A percentile compares a stretch with the other conserved stretches of the same genome.
phyloP scores from a whole-genome alignment of 2,888 invertebrate species.

The Dolichopus griseipennis region DNA sequence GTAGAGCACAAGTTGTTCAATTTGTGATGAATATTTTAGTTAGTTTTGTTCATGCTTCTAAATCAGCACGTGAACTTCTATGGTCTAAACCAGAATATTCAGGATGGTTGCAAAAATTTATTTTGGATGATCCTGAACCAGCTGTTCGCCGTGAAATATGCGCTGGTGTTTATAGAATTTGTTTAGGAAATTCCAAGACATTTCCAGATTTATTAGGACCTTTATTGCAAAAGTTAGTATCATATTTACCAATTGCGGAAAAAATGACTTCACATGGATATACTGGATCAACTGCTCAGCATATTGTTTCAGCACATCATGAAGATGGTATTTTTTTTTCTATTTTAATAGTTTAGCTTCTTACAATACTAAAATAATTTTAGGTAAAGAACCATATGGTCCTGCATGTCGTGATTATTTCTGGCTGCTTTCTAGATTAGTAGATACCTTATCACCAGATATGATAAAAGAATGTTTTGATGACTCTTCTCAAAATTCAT shows the following conservation, averaged over 20 bases:
- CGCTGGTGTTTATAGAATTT: slow-evolving; percentile 82
- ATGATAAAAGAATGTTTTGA: slow-evolving; percentile 58
- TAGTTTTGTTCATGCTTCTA: slow-evolving; percentile 84
- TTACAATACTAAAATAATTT: not conserved
- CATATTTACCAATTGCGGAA: slow-evolving; percentile 74
- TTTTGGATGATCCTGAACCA: slow-evolving; percentile 88
- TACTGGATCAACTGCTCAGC: slow-evolving; percentile 34
- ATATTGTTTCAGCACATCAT: slow-evolving; percentile 45
- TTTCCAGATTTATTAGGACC: slow-evolving; percentile 63
- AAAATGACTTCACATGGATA: slow-evolving; percentile 55
- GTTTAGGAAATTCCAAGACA: slow-evolving; percentile 54
- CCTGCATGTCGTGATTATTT: slow-evolving; percentile 92
- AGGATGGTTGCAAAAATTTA: slow-evolving; percentile 73
- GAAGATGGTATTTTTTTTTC: slow-evolving; percentile 48
- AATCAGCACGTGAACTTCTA: slow-evolving; percentile 64
- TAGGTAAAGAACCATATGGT: slow-evolving; percentile 86
- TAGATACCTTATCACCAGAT: slow-evolving; percentile 76
- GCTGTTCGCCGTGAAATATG: slow-evolving; percentile 84
- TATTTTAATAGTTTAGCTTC: not conserved
- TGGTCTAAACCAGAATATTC: slow-evolving; percentile 67
- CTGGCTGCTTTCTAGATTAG: slow-evolving; percentile 80
- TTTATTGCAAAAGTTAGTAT: slow-evolving; percentile 68
- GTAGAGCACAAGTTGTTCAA: slow-evolving; percentile 83
- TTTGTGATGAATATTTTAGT: slow-evolving; percentile 87
- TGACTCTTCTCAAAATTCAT: slow-evolving; percentile 47